Base-by-base conservation (phyloP, 2,113 vertebrate genomes). In the Acrocephalus arundinaceus region DNA sequence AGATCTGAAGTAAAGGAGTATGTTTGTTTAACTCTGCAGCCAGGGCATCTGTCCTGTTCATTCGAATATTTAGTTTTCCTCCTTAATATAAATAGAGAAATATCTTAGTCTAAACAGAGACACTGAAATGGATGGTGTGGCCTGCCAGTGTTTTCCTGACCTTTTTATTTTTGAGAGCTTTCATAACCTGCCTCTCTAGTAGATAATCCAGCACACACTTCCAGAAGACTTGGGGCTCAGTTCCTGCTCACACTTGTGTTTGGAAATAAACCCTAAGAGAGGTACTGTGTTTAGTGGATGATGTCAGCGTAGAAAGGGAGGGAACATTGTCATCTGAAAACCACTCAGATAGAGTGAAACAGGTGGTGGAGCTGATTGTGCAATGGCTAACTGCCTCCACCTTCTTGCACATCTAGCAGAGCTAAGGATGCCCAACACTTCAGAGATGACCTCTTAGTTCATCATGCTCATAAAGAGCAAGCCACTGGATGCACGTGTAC, bases 91-190 rank as follows among this genome's bases (percentile, higher is more conserved):
- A 96, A 95, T 46, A 96, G 81, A 94, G 25, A 83, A 80, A 74
- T 81, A 37, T 90, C 51, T 88, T 90, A 87, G 45, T 94, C 91
- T 94, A 95, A 96, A 96, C 70, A 87, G 65, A 94, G 90, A 74
- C 77, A 57, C 48, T 85, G 68, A 66, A 92, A 73, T 87, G 74
- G 58, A 89, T 94, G 71, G 58, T 68, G 81, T 2, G 1, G 49
- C 72, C 73, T 89, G 61, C 61, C 51, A 51, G 62, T 61, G 74
- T 73, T 94, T 93, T 67, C 62, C 77, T 90, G 73, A 39, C 16
- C 82, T 92, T 96, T 90, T 90, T 61, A 61, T 94, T 95, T 96
- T 62, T 87, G 49, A 86, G 48, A 27, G 93, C 66, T 92, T 89
- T 93, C 31, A 13, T 78, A 61, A 84, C 45, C 65, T 86, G 57